phyloP scores from a whole-genome alignment of 2,113 vertebrate genomes.

The Callopanchax toddi region DNA sequence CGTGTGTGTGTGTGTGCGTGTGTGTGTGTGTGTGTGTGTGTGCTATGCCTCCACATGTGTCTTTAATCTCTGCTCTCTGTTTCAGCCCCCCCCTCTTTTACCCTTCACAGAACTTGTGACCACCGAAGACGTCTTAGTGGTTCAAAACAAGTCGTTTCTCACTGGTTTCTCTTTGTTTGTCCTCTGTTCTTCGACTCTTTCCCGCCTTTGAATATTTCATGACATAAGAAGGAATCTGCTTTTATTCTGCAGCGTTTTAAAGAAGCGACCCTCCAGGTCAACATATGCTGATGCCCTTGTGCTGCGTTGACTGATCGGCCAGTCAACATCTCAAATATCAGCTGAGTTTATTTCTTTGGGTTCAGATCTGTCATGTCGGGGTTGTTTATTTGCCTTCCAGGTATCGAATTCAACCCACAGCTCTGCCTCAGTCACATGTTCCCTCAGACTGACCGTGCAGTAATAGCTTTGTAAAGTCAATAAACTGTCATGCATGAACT shows the following conservation, averaged over 20 bases:
- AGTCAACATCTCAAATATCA: slow-evolving; percentile 61
- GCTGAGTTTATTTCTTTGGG: slow-evolving; percentile 59
- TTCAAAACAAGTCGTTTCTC: slow-evolving; percentile 53
- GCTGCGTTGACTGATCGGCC: slow-evolving; percentile 63
- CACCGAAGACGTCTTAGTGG: slow-evolving; percentile 39
- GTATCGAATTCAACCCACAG: slow-evolving; percentile 66
- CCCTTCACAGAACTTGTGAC: slow-evolving; percentile 53
- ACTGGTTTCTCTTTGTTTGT: slow-evolving; percentile 12
- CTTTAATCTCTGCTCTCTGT: slow-evolving; percentile 63
- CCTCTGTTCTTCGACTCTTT: slow-evolving; percentile 1
- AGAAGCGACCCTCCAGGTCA: not conserved
- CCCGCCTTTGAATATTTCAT: not conserved
- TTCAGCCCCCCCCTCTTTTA: slow-evolving; percentile 50
- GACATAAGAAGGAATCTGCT: not conserved
- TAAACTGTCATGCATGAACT: slow-evolving; percentile 59
- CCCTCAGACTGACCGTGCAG: slow-evolving; percentile 15
- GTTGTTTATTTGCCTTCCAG: slow-evolving; percentile 74
- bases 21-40: slow-evolving; percentile 12
- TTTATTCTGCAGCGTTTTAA: not conserved
- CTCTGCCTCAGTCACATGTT: slow-evolving; percentile 27
- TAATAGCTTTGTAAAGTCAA: slow-evolving; percentile 56
- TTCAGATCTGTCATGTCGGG: slow-evolving; percentile 42
- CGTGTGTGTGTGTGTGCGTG: slow-evolving; percentile 11
- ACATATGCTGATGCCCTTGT: slow-evolving; percentile 4
- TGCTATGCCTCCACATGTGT: slow-evolving; percentile 65